Evolutionary conservation across 2,888 invertebrate species (phyloP), one percentile per base, ranked within the genome.

Genomic region (Gandaritis pyraliata): DNA sequence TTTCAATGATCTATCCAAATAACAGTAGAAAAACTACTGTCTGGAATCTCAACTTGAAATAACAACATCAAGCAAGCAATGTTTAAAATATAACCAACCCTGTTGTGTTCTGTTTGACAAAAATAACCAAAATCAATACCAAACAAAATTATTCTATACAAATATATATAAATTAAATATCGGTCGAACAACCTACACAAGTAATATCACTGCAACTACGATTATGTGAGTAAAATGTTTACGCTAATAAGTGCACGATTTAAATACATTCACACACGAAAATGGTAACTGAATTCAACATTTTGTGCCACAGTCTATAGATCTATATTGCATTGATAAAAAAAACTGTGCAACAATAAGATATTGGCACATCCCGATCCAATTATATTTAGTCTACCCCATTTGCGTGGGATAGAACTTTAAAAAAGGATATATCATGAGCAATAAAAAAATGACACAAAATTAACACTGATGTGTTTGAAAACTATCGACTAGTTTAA

Each of bases 231-330:
- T 59, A 55, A 43, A 23, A 47, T 15, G 16, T 53, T 50, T 46
- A 62, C 58, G 46, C 51, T 63, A 58, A 55, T 72, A 78, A 67
- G 73, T 78, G 77, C 76, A 73, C 72, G 62, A 69, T 74, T 71
- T 75, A 65, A 74, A 75, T 76, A 78, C 72, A 78, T 72, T 72
- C 74, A 73, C 68, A 73, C 68, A 72, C 54, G 76, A 80, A 39
- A 81, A 82, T 88, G 89, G 89, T 89, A 90, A 90, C 89, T 87
- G 77, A 78, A 71, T 29, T 47, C 13, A 29, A 70, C 64, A 72
- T 69, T 77, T 84, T 80, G 82, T 82, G 82, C 82, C 77, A 68
- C 71, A 69, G 66, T 58, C 57, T 72, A 66, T 66, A 63, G n/a
- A n/a, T 67, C 64, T 46, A 68, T 59, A 66, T 43, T 43, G 43